Evolutionary conservation across 2,113 vertebrate genomes (phyloP).

Genomic region (Myanophis thanlyinensis): DNA sequence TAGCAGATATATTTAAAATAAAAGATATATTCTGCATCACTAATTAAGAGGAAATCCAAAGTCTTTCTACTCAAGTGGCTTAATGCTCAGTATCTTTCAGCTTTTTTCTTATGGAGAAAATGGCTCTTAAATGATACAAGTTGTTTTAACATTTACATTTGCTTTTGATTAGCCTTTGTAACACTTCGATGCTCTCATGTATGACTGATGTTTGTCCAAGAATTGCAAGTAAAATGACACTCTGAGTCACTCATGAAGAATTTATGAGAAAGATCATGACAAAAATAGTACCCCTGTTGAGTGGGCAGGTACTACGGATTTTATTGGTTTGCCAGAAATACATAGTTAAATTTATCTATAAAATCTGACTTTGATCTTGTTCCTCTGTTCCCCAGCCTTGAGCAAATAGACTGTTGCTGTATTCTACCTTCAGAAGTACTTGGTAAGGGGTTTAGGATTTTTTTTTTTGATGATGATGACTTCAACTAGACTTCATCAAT

Average conservation of each 20-base stretch:
- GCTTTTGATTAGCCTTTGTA: constrained; percentile 67
- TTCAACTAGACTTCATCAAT: not conserved
- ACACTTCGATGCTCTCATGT: constrained; percentile 57
- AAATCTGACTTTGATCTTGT: constrained; percentile 65
- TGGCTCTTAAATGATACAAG: constrained; percentile 63
- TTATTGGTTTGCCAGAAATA: constrained; percentile 68
- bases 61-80: constrained; percentile 49
- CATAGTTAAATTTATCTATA: constrained; percentile 69
- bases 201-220: constrained; percentile 66
- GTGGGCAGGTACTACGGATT: constrained; percentile 55
- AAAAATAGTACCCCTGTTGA: constrained; percentile 69
- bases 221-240: constrained; percentile 68
- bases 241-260: constrained; percentile 66
- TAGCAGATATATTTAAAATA: not conserved
- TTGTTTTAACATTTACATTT: constrained; percentile 65
- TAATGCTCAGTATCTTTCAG: constrained; percentile 46
- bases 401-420: constrained; percentile 53
- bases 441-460: constrained; percentile 20
- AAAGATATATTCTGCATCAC: constrained; percentile 27
- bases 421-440: not conserved
- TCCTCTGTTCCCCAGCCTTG: constrained; percentile 47
- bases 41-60: constrained; percentile 51
- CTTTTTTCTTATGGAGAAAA: constrained; percentile 59
- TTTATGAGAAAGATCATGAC: constrained; percentile 69
- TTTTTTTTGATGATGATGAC: constrained; percentile 21